phyloP scores from a whole-genome alignment of 2,113 vertebrate genomes.

The Boulengeromyrus knoepffleri region DNA sequence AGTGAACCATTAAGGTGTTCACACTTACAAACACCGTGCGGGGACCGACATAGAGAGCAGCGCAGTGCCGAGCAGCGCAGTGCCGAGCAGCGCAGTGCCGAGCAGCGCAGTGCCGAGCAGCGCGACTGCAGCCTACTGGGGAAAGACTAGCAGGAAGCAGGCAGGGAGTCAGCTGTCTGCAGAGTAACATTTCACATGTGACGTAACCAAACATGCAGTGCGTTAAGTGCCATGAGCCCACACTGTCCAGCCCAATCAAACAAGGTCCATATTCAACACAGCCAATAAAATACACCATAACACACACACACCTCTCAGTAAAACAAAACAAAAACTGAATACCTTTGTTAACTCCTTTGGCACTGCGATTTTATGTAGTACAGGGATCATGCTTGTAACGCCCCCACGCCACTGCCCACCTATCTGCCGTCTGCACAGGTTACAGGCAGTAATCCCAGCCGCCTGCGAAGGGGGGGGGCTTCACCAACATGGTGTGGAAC shows the following conservation, averaged over 20 bases:
- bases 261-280: background rate
- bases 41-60: background rate
- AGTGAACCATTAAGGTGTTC: background rate
- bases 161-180: background rate
- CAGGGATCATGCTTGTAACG: background rate
- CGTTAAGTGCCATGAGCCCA: background rate
- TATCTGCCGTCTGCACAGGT: slow-evolving; percentile 92
- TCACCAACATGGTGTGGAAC: slow-evolving; percentile 85
- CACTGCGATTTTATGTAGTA: slow-evolving; percentile 39
- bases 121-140: background rate
- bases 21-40: background rate
- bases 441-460: slow-evolving; percentile 97
- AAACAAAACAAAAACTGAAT: background rate
- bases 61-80: background rate
- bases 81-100: background rate
- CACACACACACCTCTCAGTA: background rate
- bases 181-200: background rate
- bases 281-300: background rate
- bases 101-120: background rate
- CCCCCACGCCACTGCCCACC: slow-evolving; percentile 85
- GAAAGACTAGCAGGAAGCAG: background rate
- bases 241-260: background rate
- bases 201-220: background rate
- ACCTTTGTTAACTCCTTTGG: slow-evolving; percentile 75
- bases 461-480: slow-evolving; percentile 90